phyloP scores from a whole-genome alignment of 1,140 invertebrate genomes.

The Zaprionus taronus region DNA sequence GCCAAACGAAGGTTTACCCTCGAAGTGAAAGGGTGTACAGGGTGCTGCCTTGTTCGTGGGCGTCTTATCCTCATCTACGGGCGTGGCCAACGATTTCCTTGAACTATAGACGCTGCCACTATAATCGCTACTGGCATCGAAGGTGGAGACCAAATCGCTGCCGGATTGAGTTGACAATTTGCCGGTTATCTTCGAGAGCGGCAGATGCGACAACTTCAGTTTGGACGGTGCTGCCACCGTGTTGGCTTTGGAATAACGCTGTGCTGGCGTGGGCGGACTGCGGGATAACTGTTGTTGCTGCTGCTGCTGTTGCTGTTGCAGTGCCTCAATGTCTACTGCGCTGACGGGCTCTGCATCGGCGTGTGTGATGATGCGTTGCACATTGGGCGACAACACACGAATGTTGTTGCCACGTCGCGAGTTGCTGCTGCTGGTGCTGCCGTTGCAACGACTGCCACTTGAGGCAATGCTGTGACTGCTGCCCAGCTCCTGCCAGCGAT shows the following conservation, averaged over 20 bases:
- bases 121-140: constrained; percentile 71
- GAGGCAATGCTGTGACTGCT: constrained; percentile 69
- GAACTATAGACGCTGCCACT: background rate
- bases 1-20: constrained; percentile 44
- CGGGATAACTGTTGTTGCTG: constrained; percentile 18
- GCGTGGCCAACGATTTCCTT: background rate
- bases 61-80: constrained; percentile 71
- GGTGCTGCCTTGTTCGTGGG: constrained; percentile 70
- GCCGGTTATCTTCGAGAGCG: constrained; percentile 77
- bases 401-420: constrained; percentile 75
- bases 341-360: constrained; percentile 69
- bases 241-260: constrained; percentile 56
- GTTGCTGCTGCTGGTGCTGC: constrained; percentile 12
- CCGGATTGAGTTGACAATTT: constrained; percentile 80
- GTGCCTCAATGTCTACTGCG: constrained; percentile 71
- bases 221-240: constrained; percentile 46
- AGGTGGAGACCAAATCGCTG: constrained; percentile 77
- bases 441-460: constrained; percentile 39
- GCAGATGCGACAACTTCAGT: constrained; percentile 72
- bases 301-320: constrained; percentile 55
- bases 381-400: constrained; percentile 77
- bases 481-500: constrained; percentile 63
- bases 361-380: constrained; percentile 79
- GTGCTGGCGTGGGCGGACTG: constrained; percentile 44
- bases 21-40: constrained; percentile 61